A percentile compares a stretch with the other conserved stretches of the same genome.
Evolutionary conservation across 2,113 vertebrate species (phyloP).

Genomic region (Strix uralensis): DNA sequence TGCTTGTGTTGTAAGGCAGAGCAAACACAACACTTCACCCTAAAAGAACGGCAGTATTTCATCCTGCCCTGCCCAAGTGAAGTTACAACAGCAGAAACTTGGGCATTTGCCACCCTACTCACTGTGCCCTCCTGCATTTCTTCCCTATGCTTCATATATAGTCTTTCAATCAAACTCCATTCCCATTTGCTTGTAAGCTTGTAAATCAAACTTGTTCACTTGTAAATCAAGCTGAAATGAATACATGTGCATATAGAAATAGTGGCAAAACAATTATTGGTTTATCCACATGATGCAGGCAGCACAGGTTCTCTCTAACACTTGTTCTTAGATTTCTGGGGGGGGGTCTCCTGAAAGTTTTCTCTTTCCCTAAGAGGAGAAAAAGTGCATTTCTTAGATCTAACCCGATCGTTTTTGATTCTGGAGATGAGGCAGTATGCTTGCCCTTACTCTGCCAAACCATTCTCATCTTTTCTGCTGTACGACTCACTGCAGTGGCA

Average conservation of each 20-base stretch:
- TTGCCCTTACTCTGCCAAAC: background rate
- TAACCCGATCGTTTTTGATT: background rate
- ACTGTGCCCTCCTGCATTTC: background rate
- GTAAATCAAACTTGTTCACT: background rate
- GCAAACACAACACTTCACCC: background rate
- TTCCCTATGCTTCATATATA: fast-evolving
- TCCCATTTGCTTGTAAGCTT: background rate
- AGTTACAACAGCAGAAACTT: background rate
- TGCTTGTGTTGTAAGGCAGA: background rate
- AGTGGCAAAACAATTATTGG: background rate
- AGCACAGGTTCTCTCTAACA: background rate
- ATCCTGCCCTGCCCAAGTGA: background rate
- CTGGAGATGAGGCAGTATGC: background rate
- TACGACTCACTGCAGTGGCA: background rate
- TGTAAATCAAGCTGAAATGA: background rate
- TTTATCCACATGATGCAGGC: background rate
- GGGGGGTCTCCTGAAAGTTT: background rate
- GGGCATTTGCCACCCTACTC: background rate
- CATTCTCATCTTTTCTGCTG: background rate
- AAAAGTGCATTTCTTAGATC: background rate
- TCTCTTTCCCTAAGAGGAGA: background rate
- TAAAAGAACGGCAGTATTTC: background rate
- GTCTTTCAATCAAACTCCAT: background rate
- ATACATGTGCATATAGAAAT: background rate
- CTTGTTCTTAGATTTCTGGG: background rate